Evolutionary conservation across 2,888 invertebrate species (phyloP), one percentile per base, ranked within the genome.

Genomic region (Agonum fuliginosum): DNA sequence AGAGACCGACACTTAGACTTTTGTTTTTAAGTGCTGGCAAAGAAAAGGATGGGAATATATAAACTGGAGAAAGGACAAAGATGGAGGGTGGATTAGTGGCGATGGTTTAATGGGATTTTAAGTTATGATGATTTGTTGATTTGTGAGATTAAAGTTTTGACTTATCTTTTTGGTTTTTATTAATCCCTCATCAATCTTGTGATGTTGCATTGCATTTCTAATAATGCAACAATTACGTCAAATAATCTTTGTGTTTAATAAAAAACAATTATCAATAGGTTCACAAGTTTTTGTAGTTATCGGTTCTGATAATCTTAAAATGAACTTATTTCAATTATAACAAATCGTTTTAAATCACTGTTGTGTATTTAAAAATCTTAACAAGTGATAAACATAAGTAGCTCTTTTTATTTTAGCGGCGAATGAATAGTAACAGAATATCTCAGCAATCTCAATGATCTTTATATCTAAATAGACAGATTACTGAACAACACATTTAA

Each of bases 111-210:
- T 54, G 24, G 54, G 54, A n/a, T 54, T 54, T 54, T 54, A 54
- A 54, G 54, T 54, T 54, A 10, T 12, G 54, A 54, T 54, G 54
- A 54, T 54, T 54, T 54, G 54, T 54, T 54, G 54, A 54, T 54
- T 54, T 54, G 4, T 22, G 8, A n/a, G 24, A 54, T 48, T 48
- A 48, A 54, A n/a, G n/a, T n/a, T n/a, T n/a, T n/a, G n/a, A n/a
- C n/a, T n/a, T n/a, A n/a, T n/a, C n/a, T n/a, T n/a, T n/a, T n/a
- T n/a, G n/a, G n/a, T n/a, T n/a, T n/a, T n/a, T n/a, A n/a, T n/a
- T n/a, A n/a, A n/a, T n/a, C n/a, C n/a, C n/a, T n/a, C n/a, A n/a
- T n/a, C n/a, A n/a, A n/a, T n/a, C n/a, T n/a, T n/a, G n/a, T n/a
- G n/a, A n/a, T n/a, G n/a, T n/a, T n/a, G n/a, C n/a, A n/a, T n/a